phyloP scores from a whole-genome alignment of 2,113 vertebrate species.

The Anoplopoma fimbria region DNA sequence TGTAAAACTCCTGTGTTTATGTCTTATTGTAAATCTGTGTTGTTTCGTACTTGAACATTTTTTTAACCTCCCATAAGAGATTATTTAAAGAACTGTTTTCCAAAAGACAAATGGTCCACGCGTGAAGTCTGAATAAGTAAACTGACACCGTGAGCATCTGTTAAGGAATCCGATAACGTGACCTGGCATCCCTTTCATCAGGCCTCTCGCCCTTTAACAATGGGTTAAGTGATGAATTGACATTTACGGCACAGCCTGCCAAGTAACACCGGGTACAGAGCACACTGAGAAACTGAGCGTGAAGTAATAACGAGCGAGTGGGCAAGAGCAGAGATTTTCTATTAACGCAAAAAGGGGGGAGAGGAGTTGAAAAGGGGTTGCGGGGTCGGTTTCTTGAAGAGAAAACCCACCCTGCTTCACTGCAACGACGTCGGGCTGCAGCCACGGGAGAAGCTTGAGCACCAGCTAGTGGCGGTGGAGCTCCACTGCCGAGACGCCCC shows the following conservation, averaged over 20 bases:
- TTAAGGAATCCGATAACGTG: constrained; percentile 66
- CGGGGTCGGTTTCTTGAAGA: constrained; percentile 49
- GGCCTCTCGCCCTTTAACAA: constrained; percentile 77
- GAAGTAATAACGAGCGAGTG: constrained; percentile 71
- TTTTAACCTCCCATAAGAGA: neutral
- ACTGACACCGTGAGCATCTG: constrained; percentile 22
- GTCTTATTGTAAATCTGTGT: constrained; percentile 1
- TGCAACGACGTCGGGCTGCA: constrained; percentile 33
- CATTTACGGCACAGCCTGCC: constrained; percentile 77
- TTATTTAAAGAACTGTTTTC: neutral
- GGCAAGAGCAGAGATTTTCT: constrained; percentile 72
- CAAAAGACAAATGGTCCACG: constrained; percentile 5
- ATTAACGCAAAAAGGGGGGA: constrained; percentile 75
- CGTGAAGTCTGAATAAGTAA: constrained; percentile 66
- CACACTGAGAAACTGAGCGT: constrained; percentile 71
- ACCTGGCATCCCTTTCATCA: constrained; percentile 71
- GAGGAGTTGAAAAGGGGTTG: constrained; percentile 64
- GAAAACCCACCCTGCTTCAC: constrained; percentile 12
- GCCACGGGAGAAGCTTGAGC: constrained; percentile 82
- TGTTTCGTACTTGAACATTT: neutral
- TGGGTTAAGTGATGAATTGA: constrained; percentile 84
- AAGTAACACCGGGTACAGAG: constrained; percentile 70
- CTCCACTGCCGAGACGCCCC: constrained; percentile 59
- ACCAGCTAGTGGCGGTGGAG: constrained; percentile 85
- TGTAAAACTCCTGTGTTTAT: constrained; percentile 26